Evolutionary conservation across 2,888 invertebrate genomes (phyloP).

Genomic region (Drosophila seclusa): DNA sequence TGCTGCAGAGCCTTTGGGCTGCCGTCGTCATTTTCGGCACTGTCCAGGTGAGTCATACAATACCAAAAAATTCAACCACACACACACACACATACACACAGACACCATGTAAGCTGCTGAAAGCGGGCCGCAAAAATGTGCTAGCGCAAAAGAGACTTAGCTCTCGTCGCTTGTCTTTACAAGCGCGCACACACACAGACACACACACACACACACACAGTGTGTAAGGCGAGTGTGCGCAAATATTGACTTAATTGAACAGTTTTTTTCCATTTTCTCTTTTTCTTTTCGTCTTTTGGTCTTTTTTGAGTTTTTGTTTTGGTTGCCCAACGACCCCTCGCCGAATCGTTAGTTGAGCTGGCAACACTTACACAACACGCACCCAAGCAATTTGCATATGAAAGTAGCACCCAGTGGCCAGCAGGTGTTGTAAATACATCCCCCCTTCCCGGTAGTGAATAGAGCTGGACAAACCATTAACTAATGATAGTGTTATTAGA

Average conservation of each 20-base stretch:
- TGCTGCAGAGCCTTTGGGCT: slow-evolving; percentile 76
- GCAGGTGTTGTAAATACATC: slow-evolving; percentile 11
- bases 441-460: neutral
- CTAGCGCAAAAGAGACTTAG: slow-evolving; percentile 51
- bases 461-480: slow-evolving; percentile 14
- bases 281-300: slow-evolving; percentile 4
- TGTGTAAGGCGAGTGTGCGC: slow-evolving; percentile 66
- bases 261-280: slow-evolving; percentile 39
- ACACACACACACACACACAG: slow-evolving; percentile 16
- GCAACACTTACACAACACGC: slow-evolving; percentile 51
- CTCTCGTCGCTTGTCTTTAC: slow-evolving; percentile 35
- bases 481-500: slow-evolving; percentile 40
- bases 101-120: slow-evolving; percentile 31
- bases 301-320: slow-evolving; percentile 41
- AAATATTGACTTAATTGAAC: slow-evolving; percentile 80
- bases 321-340: slow-evolving; percentile 9
- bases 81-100: slow-evolving; percentile 9
- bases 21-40: slow-evolving; percentile 68
- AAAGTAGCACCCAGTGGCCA: slow-evolving; percentile 39
- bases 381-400: slow-evolving; percentile 69
- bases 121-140: slow-evolving; percentile 64
- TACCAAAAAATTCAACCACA: slow-evolving; percentile 15
- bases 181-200: slow-evolving; percentile 12
- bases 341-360: slow-evolving; percentile 1
- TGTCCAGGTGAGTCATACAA: slow-evolving; percentile 76